A percentile compares a stretch with the other conserved stretches of the same genome.
phyloP scores from a whole-genome alignment of 1,140 invertebrate species.

The Caenorhabditis remanei region DNA sequence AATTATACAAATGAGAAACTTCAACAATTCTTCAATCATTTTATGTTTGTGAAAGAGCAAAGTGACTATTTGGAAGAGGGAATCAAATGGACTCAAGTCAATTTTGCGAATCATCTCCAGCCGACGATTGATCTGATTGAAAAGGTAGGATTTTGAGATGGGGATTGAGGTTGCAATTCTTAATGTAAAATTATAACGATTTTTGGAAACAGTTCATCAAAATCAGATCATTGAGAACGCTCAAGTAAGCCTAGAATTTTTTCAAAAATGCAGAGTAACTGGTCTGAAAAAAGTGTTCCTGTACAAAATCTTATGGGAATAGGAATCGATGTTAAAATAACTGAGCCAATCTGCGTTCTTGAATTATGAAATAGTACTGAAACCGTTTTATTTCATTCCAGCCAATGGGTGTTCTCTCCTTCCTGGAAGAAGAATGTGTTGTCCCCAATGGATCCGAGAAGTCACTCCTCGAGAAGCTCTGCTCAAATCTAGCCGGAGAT shows the following conservation, averaged over 20 bases:
- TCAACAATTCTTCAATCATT: conserved; percentile 99
- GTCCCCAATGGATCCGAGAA: conserved; percentile 99
- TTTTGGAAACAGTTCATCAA: no score
- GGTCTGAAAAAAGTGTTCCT: no score
- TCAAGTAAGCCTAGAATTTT: no score
- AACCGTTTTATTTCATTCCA: conserved; percentile 78
- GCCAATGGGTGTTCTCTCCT: conserved; percentile 99
- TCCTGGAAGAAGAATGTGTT: conserved; percentile 99
- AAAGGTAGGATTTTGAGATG: no score
- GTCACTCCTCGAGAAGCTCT: conserved; percentile 95
- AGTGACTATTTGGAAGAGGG: conserved; percentile 92
- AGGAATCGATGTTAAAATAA: no score
- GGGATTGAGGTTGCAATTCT: background rate
- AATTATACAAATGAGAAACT: conserved; percentile 96
- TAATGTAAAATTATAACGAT: background rate
- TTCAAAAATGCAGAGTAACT: no score
- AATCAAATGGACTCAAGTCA: conserved; percentile 89
- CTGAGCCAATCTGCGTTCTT: no score
- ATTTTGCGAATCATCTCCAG: conserved; percentile 98
- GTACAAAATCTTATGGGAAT: no score
- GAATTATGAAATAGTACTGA: no score
- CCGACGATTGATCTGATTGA: conserved; percentile 98
- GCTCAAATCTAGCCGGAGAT: conserved; percentile 62
- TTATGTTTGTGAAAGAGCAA: conserved; percentile 99
- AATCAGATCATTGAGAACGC: no score